Conservation (phyloP, 2,113 vertebrate genomes). For the Hoplias malabaricus region DNA sequence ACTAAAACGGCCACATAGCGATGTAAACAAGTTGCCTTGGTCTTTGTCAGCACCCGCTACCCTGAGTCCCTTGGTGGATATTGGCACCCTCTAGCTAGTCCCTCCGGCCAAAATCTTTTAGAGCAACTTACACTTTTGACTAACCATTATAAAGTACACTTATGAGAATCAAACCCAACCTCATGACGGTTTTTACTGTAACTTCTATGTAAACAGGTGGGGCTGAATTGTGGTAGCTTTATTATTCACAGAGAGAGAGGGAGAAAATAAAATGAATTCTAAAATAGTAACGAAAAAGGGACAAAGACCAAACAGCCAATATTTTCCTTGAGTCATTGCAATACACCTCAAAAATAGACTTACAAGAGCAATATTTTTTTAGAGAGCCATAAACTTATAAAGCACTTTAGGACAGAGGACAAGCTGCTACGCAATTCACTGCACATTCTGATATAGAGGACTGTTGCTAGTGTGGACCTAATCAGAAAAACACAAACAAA, state of each 20-base stretch:
- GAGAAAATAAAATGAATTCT: neutral
- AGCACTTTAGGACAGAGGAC: neutral
- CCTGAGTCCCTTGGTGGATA: too few species aligned
- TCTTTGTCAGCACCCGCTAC: too few species aligned
- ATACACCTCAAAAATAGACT: neutral
- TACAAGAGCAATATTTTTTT: neutral
- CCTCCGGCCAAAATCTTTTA: too few species aligned
- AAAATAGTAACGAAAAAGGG: neutral
- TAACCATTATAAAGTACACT: too few species aligned
- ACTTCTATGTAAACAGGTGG: too few species aligned
- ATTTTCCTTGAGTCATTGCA: neutral
- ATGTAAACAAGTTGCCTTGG: too few species aligned
- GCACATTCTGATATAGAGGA: neutral
- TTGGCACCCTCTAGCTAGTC: too few species aligned
- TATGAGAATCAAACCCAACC: too few species aligned
- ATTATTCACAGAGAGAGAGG: neutral
- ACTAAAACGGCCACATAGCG: too few species aligned
- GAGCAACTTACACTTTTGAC: too few species aligned
- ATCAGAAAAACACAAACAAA: neutral
- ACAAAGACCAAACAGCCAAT: neutral
- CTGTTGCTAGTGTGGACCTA: neutral
- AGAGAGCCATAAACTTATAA: conserved; percentile 2
- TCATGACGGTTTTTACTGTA: too few species aligned
- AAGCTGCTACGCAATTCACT: neutral
- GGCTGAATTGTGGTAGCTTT: too few species aligned